Base-by-base conservation (phyloP, 2,113 vertebrate species). In the Gasterosteus nipponicus region DNA sequence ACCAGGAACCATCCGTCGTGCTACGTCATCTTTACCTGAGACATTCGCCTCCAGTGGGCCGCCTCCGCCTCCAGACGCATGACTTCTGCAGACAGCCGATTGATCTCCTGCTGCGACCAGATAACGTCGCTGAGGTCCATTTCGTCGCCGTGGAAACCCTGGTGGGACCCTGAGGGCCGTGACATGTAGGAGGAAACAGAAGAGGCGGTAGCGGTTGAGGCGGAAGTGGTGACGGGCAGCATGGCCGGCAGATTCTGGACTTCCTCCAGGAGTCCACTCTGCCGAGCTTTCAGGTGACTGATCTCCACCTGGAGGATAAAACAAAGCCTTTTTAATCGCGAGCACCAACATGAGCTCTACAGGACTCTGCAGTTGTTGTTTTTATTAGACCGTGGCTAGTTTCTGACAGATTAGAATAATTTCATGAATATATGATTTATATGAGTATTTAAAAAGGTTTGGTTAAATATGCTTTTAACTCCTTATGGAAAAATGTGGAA, bases 81-180 rank as follows among this genome's bases (percentile, higher is more conserved):
- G 83, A 98, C 95, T 83, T 99, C 95, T 69, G 92, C 94, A 57
- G 97, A 98, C 76, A 99, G 91, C 35, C 95, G 94, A 90, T 99
- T 99, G 90, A 99, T 99, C 94, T 99, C 98, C 87, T 97, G 96
- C 63, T 99, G 97, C 3, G 96, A 99, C 94, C 96, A 98, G 84
- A 99, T 94, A 14, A 97, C 82, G 22, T 99, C 98, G 26, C 96
- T 94, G 57, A 99, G 95, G 88, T 99, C 98, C 95, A 98, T 95
- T 68, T 96, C 96, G 41, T 98, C 97, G 0, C 94, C 90, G 22
- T 96, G 96, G 89, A 97, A 98, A 62, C 93, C 94, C n/a, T 95
- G 92, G 53, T 93, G 88, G 31, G 84, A 84, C 10, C 84, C 92
- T 3, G 92, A 44, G 46, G 91, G 64, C 67, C 38, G 75, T 15